Base-by-base conservation (phyloP, 2,888 invertebrate genomes). In the Lysandra bellargus region DNA sequence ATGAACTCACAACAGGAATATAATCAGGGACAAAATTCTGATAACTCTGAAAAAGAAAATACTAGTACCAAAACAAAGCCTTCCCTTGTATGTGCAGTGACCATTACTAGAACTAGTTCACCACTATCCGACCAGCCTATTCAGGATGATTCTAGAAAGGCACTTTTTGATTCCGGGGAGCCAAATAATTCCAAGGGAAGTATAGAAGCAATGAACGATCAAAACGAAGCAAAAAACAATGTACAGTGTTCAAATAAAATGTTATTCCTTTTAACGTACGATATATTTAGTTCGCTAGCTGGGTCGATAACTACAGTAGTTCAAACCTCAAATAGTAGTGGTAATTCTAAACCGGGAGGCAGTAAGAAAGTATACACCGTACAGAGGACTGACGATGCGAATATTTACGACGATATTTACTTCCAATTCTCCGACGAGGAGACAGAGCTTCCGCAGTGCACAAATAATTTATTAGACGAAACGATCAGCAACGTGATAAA, bases 161-260 rank as follows among this genome's bases (percentile, higher is more conserved):
- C 90, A 0, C 86, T 94, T 7, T 94, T 94, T 81, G 92, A 94
- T 80, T 88, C 90, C 0, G 91, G 91, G n/a, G 88, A 87, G 1
- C 81, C 82, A 7, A 90, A 91, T 81, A 88, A 89, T 80, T 86
- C 90, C 30, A 87, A 88, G 82, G 93, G 93, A 82, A 92, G 87
- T 80, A 96, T 97, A 9, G 96, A 97, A 84, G 96, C 97, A 17
- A 96, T 97, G 95, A 97, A 98, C 87, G 96, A 97, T 86, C 96
- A 97, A 80, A 97, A 97, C 86, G 96, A 96, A 89, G 97, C 96
- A 0, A 96, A 96, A 81, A 95, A 93, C 85, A 93, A 92, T 82
- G 82, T 90, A 60, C 84, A 88, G 7, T 85, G 87, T 1, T 86
- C 89, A 79, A 91, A 91, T 82, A 93, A 91, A 88, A 92, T 94